Conservation (phyloP, 1,140 invertebrate species). For the Macrobrachium rosenbergii region DNA sequence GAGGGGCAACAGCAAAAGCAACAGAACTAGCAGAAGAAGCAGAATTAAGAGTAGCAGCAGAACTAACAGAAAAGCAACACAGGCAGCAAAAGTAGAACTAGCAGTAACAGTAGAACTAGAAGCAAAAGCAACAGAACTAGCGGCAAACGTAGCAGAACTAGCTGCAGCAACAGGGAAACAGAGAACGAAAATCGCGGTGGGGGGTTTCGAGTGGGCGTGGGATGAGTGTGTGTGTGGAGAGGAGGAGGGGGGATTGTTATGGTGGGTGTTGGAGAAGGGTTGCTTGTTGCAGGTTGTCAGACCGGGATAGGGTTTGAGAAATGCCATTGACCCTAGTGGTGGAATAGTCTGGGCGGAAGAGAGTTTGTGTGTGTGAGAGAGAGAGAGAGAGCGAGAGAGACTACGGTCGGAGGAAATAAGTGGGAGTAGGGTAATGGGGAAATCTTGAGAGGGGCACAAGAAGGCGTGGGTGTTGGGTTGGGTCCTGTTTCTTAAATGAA, state of each 20-base stretch:
- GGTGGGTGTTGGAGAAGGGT: background rate
- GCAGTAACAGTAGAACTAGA: too few species aligned
- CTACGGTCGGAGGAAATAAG: background rate
- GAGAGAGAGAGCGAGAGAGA: background rate
- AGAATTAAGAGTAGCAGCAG: background rate
- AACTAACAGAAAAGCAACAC: too few species aligned
- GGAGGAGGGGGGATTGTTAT: background rate
- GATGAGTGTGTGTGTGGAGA: background rate
- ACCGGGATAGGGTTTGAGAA: background rate
- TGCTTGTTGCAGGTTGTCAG: background rate
- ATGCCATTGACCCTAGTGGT: background rate
- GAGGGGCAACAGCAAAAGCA: too few species aligned
- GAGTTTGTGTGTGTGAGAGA: constrained; percentile 1
- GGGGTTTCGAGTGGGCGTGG: background rate
- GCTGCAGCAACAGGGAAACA: background rate
- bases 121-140: too few species aligned
- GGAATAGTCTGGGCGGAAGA: background rate
- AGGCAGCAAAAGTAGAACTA: too few species aligned
- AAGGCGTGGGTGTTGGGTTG: too few species aligned
- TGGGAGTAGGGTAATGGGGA: background rate
- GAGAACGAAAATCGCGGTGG: background rate
- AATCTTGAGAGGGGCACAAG: too few species aligned
- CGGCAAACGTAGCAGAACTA: too few species aligned
- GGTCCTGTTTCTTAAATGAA: background rate
- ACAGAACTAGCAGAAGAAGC: background rate